Conservation (phyloP, 2,113 vertebrate genomes). For the Phocoena sinus region DNA sequence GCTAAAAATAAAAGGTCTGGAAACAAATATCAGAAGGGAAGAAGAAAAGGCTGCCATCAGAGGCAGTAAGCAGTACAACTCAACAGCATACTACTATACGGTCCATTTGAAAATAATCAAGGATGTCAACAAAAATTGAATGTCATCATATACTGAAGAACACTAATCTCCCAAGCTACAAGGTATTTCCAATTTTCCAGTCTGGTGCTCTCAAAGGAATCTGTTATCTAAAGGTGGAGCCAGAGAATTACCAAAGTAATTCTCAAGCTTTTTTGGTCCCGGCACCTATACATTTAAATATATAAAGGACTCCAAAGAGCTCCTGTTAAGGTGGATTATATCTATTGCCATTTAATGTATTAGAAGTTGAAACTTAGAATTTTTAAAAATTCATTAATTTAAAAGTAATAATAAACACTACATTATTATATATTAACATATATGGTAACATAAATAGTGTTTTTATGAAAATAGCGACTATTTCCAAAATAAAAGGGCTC, state of each 20-base stretch:
- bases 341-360: neutral
- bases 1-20: neutral
- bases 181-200: constrained; percentile 17
- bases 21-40: neutral
- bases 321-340: neutral
- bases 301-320: neutral
- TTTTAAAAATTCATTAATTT: neutral
- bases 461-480: neutral
- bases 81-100: neutral
- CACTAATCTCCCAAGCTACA: neutral
- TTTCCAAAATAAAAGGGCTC: neutral
- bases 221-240: neutral
- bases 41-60: neutral
- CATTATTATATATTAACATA: neutral
- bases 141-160: neutral
- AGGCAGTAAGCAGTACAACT: neutral
- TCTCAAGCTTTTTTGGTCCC: neutral
- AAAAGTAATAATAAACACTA: neutral
- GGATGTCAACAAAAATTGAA: neutral
- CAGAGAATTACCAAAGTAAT: neutral
- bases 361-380: constrained; percentile 3
- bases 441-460: neutral
- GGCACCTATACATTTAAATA: neutral
- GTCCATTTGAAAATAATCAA: constrained; percentile 20
- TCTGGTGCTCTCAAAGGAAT: constrained; percentile 9